Conservation (phyloP, 2,113 vertebrate species). For the Engraulis encrasicolus region DNA sequence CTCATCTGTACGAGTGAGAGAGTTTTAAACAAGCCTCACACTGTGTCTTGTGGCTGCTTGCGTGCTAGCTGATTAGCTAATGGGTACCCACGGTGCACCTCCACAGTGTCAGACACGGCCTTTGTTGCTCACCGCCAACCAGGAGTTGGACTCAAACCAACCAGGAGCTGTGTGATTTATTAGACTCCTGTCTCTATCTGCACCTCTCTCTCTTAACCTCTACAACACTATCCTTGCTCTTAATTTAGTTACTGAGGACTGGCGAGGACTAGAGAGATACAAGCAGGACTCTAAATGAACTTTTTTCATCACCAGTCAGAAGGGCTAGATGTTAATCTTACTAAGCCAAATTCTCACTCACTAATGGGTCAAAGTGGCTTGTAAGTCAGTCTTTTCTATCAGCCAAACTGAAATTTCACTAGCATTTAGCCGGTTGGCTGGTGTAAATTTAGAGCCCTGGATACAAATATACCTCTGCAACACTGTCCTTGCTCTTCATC, state of each 20-base stretch:
- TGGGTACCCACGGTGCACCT: background rate
- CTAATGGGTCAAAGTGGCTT: no score
- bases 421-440: no score
- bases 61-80: background rate
- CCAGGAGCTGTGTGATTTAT: background rate
- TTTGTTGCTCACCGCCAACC: background rate
- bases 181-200: no score
- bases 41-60: background rate
- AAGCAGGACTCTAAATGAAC: no score
- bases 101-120: background rate
- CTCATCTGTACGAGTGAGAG: background rate
- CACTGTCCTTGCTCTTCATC: background rate
- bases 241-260: background rate
- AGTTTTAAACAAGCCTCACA: background rate
- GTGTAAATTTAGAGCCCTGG: no score
- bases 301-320: no score
- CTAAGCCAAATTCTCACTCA: no score
- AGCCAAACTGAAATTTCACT: no score
- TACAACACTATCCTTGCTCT: background rate
- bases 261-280: no score
- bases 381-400: no score
- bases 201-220: no score
- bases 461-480: background rate
- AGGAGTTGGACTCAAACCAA: background rate
- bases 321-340: no score